Base-by-base conservation (phyloP, 2,888 invertebrate genomes). In the Corythucha ciliata region DNA sequence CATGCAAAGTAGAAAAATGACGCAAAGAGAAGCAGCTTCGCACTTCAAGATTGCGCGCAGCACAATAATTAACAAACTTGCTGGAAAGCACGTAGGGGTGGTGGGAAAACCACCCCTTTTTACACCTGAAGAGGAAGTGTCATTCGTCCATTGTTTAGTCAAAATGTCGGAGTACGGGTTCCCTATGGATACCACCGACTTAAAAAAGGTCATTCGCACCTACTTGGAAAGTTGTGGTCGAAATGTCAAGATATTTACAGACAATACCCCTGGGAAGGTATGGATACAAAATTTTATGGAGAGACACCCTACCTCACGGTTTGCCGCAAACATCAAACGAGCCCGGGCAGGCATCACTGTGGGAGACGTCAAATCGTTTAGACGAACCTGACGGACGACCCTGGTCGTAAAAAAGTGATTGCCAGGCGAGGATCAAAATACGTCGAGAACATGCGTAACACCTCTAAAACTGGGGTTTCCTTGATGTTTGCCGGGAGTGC, bases 191-290 rank as follows among this genome's bases (percentile, higher is more conserved):
- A 52, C 51, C 16, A 44, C 27, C 32, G 44, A 44, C 22, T 29
- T 44, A 33, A 27, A 20, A 29, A 44, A 20, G 27, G 44, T 44
- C 32, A 29, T 29, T 29, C 29, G 32, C 29, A 29, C 32, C 44
- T 41, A 41, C 41, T 18, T 44, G 32, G 44, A 44, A 27, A 33
- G 32, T n/a, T 44, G 44, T 29, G 44, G 44, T 44, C 29, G 44
- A 29, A 27, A 27, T 21, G 44, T 41, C 27, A 25, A 25, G 24
- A 21, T 41, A 41, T 36, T 44, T 33, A 44, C 20, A 12, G 32
- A 62, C 44, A 63, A 63, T 52, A 21, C 60, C 8, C 61, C 63
- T 25, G 63, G 62, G 14, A 48, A 51, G 39, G 62, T 62, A 16
- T 64, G 62, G 60, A 41, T 53, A 7, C 56, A 51, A 46, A 50